Evolutionary conservation across 2,888 invertebrate genomes (phyloP).

Genomic region (Lithophane leautieri): DNA sequence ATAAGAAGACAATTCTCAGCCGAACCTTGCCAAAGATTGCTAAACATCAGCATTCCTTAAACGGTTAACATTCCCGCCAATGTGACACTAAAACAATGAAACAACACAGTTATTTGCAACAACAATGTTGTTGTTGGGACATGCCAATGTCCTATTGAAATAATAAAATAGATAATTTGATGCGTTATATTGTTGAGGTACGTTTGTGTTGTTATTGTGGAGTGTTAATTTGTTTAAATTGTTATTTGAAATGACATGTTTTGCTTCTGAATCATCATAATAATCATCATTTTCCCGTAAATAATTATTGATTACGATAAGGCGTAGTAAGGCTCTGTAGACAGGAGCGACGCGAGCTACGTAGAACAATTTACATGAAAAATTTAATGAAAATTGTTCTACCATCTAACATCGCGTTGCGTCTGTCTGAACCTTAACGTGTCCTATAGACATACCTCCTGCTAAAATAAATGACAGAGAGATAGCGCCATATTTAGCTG

Average conservation of each 20-base stretch:
- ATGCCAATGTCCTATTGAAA: conserved; percentile 25
- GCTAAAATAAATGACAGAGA: neutral
- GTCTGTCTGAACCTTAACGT: no score
- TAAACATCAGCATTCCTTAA: conserved; percentile 58
- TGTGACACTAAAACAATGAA: conserved; percentile 56
- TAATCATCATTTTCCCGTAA: neutral
- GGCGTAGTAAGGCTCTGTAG: no score
- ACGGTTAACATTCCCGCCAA: conserved; percentile 47
- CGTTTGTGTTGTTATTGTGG: neutral
- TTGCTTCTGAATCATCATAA: neutral
- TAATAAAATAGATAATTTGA: conserved; percentile 30
- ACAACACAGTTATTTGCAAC: conserved; percentile 47
- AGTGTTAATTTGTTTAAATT: neutral
- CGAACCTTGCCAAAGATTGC: conserved; percentile 53
- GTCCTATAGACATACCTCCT: neutral
- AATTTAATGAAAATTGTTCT: no score
- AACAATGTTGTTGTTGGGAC: conserved; percentile 31
- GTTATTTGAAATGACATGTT: conserved; percentile 1
- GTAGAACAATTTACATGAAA: no score
- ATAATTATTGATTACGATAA: neutral
- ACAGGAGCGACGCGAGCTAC: no score
- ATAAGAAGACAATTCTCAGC: conserved; percentile 47
- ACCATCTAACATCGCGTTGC: no score
- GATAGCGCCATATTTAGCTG: neutral
- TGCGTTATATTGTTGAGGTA: conserved; percentile 11